These are phyloP conservation scores for Darevskia nairensis DNA, from an alignment of 2,797 vertebrate species.

Conservation along the genomic window DNA sequence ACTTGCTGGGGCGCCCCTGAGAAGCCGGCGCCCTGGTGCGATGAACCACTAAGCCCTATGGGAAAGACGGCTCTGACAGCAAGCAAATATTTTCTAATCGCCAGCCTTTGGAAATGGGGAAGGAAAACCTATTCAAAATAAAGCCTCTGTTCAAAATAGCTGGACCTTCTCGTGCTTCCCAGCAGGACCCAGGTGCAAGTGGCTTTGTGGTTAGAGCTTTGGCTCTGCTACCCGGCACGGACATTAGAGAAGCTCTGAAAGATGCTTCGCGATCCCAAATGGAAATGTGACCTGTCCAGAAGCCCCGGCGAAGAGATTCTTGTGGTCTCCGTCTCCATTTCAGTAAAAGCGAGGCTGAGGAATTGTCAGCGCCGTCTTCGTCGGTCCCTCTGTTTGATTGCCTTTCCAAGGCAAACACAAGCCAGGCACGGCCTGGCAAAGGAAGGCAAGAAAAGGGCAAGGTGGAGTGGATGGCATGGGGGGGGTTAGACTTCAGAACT, in stretches of 20 bases:
- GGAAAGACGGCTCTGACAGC: not conserved
- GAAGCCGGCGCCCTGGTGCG: no score
- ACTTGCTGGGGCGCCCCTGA: no score
- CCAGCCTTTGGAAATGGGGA: conserved; percentile 62
- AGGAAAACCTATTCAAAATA: conserved; percentile 56
- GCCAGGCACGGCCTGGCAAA: not conserved
- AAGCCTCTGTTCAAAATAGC: conserved; percentile 66
- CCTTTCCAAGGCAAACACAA: conserved; percentile 28
- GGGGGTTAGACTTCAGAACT: conserved; percentile 13
- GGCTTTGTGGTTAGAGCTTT: conserved; percentile 59
- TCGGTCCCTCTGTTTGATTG: conserved; percentile 21
- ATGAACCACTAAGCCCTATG: no score
- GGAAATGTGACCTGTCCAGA: conserved; percentile 56
- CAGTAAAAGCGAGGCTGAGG: conserved; percentile 34
- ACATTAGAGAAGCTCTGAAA: conserved; percentile 38
- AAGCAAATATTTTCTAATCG: conserved; percentile 34
- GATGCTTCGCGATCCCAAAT: conserved; percentile 32
- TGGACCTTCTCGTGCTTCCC: conserved; percentile 56
- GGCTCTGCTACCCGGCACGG: conserved; percentile 21
- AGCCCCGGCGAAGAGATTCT: not conserved
- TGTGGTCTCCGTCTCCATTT: conserved; percentile 31
- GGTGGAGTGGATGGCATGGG: not conserved
- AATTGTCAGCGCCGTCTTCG: not conserved
- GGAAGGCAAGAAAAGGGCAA: not conserved
- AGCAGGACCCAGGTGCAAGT: conserved; percentile 64